These are phyloP conservation scores for Chelon auratus DNA, from an alignment of 2,797 vertebrate genomes.

Conservation along the genomic window DNA sequence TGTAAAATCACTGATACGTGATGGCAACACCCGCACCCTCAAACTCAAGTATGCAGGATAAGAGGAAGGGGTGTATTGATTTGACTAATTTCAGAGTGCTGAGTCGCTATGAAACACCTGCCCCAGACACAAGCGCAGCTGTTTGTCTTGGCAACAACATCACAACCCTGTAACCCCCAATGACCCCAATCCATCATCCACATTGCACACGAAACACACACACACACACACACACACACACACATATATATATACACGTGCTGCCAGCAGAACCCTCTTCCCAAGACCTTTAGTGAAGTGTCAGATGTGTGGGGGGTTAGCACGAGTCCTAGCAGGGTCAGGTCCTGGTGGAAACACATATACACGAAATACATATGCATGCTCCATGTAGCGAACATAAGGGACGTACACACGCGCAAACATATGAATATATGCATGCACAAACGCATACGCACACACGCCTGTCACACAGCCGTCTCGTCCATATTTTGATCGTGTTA, in stretches of 20 bases:
- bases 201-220: slow-evolving; percentile 38
- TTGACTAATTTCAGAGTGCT: slow-evolving; percentile 80
- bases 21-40: slow-evolving; percentile 15
- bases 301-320: slow-evolving; percentile 24
- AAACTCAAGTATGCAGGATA: slow-evolving; percentile 39
- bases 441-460: neutral
- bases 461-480: slow-evolving; percentile 18
- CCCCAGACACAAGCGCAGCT: slow-evolving; percentile 80
- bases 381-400: neutral
- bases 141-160: slow-evolving; percentile 83
- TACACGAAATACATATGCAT: slow-evolving; percentile 1
- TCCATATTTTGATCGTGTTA: slow-evolving; percentile 58
- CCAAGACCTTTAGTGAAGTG: slow-evolving; percentile 36
- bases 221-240: neutral
- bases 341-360: slow-evolving; percentile 32
- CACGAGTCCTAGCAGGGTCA: slow-evolving; percentile 37
- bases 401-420: neutral
- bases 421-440: neutral
- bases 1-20: slow-evolving; percentile 16
- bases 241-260: neutral
- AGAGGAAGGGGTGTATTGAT: slow-evolving; percentile 72
- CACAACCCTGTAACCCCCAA: slow-evolving; percentile 74
- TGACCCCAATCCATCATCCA: slow-evolving; percentile 84
- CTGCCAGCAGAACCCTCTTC: slow-evolving; percentile 17
- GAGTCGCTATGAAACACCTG: slow-evolving; percentile 79